Evolutionary conservation across 2,888 invertebrate species (phyloP), one percentile per base, ranked within the genome.

Genomic region (Phytoseiulus persimilis): DNA sequence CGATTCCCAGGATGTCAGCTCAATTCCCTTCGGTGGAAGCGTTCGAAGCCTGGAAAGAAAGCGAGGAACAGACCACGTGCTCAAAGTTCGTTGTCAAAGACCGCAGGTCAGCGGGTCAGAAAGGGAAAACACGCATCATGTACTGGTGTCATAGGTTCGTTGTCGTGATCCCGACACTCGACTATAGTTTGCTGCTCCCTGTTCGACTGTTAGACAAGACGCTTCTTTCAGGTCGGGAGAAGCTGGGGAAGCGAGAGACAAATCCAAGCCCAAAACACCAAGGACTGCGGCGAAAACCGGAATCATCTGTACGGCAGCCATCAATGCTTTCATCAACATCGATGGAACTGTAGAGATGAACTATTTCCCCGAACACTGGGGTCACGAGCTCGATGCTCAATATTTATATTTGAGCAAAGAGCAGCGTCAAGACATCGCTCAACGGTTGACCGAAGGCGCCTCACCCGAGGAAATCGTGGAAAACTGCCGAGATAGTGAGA

Each of bases 301-400:
- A 1, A 9, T 87, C 45, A 87, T 87, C 45, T 87, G 87, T 32
- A 87, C 87, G 6, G 87, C 87, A 28, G 87, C 87, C 11, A 87
- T 87, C 39, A 87, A 87, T 28, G 33, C 31, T 3, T 87, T 39
- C 33, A 45, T 87, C 33, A 33, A 39, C 33, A 9, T 31, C 11
- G 33, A 87, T 32, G 87, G 87, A 33, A 87, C 32, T 28, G 87
- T 87, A 6, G 33, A 87, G 31, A 87, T 87, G 87, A 87, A 32
- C 9, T 87, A 87, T 32, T 87, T 87, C 87, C 87, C 87, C 6
- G 87, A 87, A 33, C 87, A 87, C 33, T 87, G 87, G 87, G 87
- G 87, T 45, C 87, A 87, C 14, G 45, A 33, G 6, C 28, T 28
- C 28, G 87, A 87, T 6, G 45, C 45, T 33, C 33, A 45, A 87